phyloP scores from a whole-genome alignment of 2,888 invertebrate species.

The Cheilosia vernalis region DNA sequence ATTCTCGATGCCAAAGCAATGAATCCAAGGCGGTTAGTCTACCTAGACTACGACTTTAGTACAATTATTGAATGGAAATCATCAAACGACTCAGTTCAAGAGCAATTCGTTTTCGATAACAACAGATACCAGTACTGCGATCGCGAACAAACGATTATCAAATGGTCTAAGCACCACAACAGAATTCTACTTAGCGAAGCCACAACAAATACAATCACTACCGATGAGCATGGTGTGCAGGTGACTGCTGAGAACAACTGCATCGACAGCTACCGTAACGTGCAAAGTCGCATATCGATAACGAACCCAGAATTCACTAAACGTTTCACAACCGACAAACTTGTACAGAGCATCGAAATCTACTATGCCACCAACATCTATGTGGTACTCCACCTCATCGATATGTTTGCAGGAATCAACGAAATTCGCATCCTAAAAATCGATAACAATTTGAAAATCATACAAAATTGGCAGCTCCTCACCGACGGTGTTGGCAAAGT shows the following conservation, averaged over 20 bases:
- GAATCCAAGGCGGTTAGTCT: constrained; percentile 76
- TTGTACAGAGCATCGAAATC: constrained; percentile 76
- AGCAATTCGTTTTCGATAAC: constrained; percentile 70
- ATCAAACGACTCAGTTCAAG: constrained; percentile 60
- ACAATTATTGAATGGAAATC: constrained; percentile 74
- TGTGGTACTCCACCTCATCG: constrained; percentile 77
- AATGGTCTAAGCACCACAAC: constrained; percentile 62
- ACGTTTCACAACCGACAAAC: constrained; percentile 78
- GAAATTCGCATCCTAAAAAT: constrained; percentile 80
- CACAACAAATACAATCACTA: constrained; percentile 69
- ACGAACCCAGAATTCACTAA: constrained; percentile 76
- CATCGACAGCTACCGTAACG: constrained; percentile 64
- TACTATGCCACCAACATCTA: constrained; percentile 66
- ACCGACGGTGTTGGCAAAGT: constrained; percentile 77
- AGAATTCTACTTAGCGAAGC: constrained; percentile 77
- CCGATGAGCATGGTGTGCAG: constrained; percentile 52
- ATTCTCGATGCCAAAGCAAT: constrained; percentile 18
- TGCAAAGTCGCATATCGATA: constrained; percentile 78
- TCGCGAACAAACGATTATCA: constrained; percentile 76
- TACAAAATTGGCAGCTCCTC: constrained; percentile 80
- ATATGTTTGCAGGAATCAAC: constrained; percentile 74
- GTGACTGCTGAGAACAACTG: constrained; percentile 79
- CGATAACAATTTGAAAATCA: constrained; percentile 69
- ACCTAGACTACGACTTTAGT: constrained; percentile 78
- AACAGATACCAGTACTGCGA: constrained; percentile 73